These are phyloP conservation scores for Gastracanthus pulcherrimus DNA, from an alignment of 2,888 invertebrate species.

Conservation along the genomic window DNA sequence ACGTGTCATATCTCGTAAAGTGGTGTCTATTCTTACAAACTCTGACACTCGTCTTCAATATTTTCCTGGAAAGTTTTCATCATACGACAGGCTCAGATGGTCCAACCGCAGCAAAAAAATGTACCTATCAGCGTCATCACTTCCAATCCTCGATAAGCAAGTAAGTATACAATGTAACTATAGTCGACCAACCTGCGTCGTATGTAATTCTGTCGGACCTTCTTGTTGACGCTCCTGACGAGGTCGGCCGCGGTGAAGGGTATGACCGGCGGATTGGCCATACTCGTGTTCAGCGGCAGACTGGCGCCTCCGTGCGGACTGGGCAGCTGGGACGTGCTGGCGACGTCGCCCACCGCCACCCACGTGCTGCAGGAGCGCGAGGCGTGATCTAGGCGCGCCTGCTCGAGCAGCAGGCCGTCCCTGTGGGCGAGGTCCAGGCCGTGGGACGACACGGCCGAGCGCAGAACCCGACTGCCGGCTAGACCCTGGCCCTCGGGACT, in stretches of 20 bases:
- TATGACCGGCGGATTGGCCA: constrained; percentile 75
- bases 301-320: constrained; percentile 86
- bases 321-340: constrained; percentile 88
- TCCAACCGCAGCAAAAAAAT: too few relatives aligned
- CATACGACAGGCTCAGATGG: too few relatives aligned
- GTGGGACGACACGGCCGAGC: constrained; percentile 79
- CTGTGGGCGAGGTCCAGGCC: constrained; percentile 81
- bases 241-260: constrained; percentile 84
- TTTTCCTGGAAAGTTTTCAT: too few relatives aligned
- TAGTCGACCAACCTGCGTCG: constrained; percentile 78
- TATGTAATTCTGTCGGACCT: constrained; percentile 91
- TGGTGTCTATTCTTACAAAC: too few relatives aligned
- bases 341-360: constrained; percentile 90
- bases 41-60: too few relatives aligned
- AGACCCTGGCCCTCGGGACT: constrained; percentile 76
- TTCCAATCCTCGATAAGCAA: too few relatives aligned
- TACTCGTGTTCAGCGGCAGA: constrained; percentile 71
- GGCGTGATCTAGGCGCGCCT: constrained; percentile 81
- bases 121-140: too few relatives aligned
- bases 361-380: constrained; percentile 90
- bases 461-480: constrained; percentile 68
- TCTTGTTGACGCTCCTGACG: constrained; percentile 88
- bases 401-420: constrained; percentile 79
- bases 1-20: too few relatives aligned
- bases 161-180: too few relatives aligned